Evolutionary conservation across 2,888 invertebrate species (phyloP).

Genomic region (Heteromurus nitidus): DNA sequence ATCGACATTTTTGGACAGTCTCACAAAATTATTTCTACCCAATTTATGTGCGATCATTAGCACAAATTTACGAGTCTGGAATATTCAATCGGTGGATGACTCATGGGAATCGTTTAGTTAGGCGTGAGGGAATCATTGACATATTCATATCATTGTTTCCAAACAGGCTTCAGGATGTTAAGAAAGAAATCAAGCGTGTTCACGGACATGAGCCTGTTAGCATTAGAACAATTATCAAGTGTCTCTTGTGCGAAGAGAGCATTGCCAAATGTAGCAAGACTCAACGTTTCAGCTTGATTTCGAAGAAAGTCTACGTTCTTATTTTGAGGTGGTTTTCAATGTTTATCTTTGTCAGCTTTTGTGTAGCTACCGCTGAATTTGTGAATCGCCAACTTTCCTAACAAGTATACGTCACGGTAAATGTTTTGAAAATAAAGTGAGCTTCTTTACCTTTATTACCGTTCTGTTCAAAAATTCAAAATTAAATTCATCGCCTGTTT

Average conservation of each 20-base stretch:
- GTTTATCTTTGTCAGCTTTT: no score
- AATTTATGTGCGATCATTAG: background rate
- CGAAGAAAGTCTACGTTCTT: no score
- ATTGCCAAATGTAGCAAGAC: no score
- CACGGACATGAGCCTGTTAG: no score
- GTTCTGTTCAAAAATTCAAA: background rate
- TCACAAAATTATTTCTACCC: background rate
- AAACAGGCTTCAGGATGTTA: background rate
- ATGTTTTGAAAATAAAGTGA: conserved; percentile 9
- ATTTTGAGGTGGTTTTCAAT: no score
- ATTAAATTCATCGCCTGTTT: background rate
- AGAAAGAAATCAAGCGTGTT: no score
- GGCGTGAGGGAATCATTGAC: background rate
- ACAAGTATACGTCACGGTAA: no score
- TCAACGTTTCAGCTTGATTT: no score
- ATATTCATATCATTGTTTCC: background rate
- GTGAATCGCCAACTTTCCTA: no score
- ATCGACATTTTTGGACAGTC: background rate
- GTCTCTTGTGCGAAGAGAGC: no score
- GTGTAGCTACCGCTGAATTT: no score
- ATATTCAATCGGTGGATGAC: background rate
- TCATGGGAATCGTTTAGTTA: background rate
- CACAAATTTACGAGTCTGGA: background rate
- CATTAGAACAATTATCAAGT: no score
- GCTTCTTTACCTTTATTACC: background rate